A percentile compares a stretch with the other conserved stretches of the same genome.
phyloP scores from a whole-genome alignment of 35 echinoderm and acorn worm species.

The Heliocidaris erythrogramma region DNA sequence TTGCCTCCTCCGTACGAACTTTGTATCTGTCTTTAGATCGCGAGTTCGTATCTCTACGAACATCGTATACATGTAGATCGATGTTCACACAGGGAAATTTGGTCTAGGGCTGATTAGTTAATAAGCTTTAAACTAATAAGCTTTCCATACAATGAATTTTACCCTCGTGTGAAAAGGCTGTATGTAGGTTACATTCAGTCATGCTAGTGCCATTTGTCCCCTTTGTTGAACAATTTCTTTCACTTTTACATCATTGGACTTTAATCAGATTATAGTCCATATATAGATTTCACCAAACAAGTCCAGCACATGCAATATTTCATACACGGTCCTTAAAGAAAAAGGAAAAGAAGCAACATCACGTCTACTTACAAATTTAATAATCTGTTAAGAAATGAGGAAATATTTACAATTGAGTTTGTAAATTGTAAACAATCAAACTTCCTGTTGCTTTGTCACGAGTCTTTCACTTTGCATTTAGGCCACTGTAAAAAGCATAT shows the following conservation, averaged over 20 bases:
- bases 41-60: no score
- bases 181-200: no score
- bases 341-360: background rate
- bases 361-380: slow-evolving; percentile 6
- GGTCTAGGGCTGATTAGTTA: no score
- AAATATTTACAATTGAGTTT: background rate
- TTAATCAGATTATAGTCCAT: background rate
- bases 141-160: no score
- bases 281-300: background rate
- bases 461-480: background rate
- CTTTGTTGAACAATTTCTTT: no score
- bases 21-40: no score
- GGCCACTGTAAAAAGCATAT: background rate
- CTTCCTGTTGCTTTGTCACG: background rate
- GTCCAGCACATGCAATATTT: background rate
- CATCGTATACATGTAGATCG: no score
- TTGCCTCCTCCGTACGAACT: no score
- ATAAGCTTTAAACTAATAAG: no score
- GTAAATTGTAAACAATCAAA: background rate
- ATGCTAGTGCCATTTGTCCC: no score
- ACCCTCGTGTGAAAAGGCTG: no score
- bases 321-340: background rate
- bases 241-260: background rate
- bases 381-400: background rate
- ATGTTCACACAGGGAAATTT: no score